phyloP scores from a whole-genome alignment of 1,140 invertebrate genomes.

The Pseudomyrmex sp. region DNA sequence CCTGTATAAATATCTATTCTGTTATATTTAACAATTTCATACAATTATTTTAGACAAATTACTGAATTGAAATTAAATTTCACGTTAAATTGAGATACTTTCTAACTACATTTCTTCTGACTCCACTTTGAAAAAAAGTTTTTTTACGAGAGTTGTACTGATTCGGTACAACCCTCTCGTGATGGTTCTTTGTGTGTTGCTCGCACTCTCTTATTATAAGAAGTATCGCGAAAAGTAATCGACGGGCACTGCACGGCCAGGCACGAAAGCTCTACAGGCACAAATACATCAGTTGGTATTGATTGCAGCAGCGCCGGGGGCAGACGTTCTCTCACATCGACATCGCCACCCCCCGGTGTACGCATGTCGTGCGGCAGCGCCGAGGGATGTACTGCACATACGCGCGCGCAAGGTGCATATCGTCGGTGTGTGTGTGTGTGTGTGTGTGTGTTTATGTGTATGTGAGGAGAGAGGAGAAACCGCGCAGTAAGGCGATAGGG shows the following conservation, averaged over 20 bases:
- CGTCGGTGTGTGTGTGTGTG: neutral
- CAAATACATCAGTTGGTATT: slow-evolving; percentile 61
- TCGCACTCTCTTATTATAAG: neutral
- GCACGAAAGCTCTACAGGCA: slow-evolving; percentile 43
- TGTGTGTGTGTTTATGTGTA: no score
- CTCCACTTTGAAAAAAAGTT: neutral
- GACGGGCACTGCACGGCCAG: slow-evolving; percentile 14
- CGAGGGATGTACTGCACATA: slow-evolving; percentile 27
- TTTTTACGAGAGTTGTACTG: neutral
- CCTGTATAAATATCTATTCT: neutral
- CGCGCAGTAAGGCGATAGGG: slow-evolving; percentile 65
- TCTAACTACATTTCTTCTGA: neutral
- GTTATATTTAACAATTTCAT: no score
- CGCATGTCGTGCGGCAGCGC: slow-evolving; percentile 47
- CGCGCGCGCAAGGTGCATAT: neutral
- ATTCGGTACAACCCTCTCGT: neutral
- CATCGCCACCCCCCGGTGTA: slow-evolving; percentile 27
- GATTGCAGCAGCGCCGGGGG: slow-evolving; percentile 54
- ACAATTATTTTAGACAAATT: neutral
- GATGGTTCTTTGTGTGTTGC: neutral
- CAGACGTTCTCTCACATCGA: slow-evolving; percentile 57
- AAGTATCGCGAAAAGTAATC: slow-evolving; percentile 22
- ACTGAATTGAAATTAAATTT: neutral
- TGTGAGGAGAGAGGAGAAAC: slow-evolving; percentile 72
- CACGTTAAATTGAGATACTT: neutral